These are phyloP conservation scores for Sebastes hubbsi DNA, from an alignment of 2,797 vertebrate species.

Conservation along the genomic window DNA sequence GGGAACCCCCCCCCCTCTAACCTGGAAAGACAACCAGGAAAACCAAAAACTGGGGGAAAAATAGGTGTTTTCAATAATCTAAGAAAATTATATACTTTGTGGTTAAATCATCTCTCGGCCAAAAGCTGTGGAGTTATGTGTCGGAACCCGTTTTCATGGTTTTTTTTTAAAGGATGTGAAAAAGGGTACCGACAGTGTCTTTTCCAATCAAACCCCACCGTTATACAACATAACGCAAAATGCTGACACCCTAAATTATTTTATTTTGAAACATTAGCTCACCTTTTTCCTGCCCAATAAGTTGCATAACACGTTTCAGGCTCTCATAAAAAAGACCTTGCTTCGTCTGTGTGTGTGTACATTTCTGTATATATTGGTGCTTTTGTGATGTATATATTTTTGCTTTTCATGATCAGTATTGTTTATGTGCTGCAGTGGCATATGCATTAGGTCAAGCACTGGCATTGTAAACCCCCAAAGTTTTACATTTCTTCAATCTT, in stretches of 20 bases:
- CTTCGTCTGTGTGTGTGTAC: conserved; percentile 29
- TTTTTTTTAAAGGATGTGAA: neutral
- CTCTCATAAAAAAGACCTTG: neutral
- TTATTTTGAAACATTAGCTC: neutral
- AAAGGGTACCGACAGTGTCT: neutral
- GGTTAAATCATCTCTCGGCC: neutral
- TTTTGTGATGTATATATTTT: conserved; percentile 79
- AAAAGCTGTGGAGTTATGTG: conserved; percentile 8
- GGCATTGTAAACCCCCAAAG: conserved; percentile 40
- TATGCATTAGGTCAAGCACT: conserved; percentile 60
- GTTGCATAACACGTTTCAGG: neutral
- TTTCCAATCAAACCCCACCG: neutral
- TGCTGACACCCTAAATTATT: neutral
- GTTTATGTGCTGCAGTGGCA: conserved; percentile 48
- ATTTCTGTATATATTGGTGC: conserved; percentile 77
- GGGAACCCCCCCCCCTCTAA: conserved; percentile 71
- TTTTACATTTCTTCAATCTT: conserved; percentile 33
- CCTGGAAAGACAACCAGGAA: conserved; percentile 18
- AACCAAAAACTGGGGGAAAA: conserved; percentile 28
- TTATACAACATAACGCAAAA: neutral
- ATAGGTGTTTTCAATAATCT: conserved; percentile 7
- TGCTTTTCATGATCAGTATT: conserved; percentile 60
- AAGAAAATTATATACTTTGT: neutral
- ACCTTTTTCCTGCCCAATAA: neutral
- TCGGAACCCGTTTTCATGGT: neutral